Percentiles rank a stretch among this genome's conserved stretches.
Evolutionary conservation across 2,113 vertebrate genomes (phyloP).

Genomic region (Chascanopsetta lugubris): DNA sequence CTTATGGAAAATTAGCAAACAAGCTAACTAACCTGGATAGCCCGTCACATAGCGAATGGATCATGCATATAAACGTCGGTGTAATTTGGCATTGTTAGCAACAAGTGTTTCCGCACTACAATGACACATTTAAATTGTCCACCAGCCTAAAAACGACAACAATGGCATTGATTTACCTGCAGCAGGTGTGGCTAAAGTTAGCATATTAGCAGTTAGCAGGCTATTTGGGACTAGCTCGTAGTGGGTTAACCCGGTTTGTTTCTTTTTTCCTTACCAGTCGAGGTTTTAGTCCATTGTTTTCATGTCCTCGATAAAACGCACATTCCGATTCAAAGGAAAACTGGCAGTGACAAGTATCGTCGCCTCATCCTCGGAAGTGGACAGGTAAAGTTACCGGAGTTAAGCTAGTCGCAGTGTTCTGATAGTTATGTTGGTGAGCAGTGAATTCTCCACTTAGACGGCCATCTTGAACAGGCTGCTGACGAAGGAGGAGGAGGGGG

Average conservation of each 20-base stretch:
- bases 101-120: not conserved
- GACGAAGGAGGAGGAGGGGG: not conserved
- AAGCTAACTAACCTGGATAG: constrained; percentile 15
- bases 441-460: constrained; percentile 45
- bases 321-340: not conserved
- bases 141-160: not conserved
- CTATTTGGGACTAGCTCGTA: constrained; percentile 37
- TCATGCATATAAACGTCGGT: not conserved
- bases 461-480: constrained; percentile 64
- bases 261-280: constrained; percentile 40
- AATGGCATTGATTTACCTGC: not conserved
- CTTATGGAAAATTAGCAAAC: constrained; percentile 14
- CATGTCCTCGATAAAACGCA: not conserved
- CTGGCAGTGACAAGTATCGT: not conserved
- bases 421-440: constrained; percentile 42
- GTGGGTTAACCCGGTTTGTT: constrained; percentile 20
- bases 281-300: constrained; percentile 52
- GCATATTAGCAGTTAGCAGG: constrained; percentile 16
- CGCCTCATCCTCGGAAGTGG: not conserved
- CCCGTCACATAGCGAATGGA: not conserved
- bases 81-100: not conserved
- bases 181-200: constrained; percentile 25
- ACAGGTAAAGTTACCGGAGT: not conserved
- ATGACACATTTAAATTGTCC: not conserved
- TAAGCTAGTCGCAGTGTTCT: constrained; percentile 1